Conservation (phyloP, 2,888 invertebrate genomes). For the Euproctis similis region DNA sequence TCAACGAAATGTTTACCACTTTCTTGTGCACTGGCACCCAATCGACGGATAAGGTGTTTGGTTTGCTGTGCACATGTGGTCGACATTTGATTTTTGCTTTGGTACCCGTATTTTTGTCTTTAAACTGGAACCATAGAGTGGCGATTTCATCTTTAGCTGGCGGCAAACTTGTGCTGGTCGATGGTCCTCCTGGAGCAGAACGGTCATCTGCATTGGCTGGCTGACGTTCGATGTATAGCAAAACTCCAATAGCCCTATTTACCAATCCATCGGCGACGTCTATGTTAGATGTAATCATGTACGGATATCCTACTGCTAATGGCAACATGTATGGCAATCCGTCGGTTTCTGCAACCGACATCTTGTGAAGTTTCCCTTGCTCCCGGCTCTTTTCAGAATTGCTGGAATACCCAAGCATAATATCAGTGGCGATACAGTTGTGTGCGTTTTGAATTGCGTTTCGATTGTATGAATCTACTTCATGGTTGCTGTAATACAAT, state of each 20-base stretch:
- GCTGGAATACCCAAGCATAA: conserved; percentile 16
- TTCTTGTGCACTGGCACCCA: conserved; percentile 12
- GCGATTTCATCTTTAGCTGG: conserved; percentile 13
- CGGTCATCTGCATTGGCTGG: conserved; percentile 1
- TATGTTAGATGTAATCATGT: conserved; percentile 17
- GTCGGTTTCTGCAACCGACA: conserved; percentile 17
- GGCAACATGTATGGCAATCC: conserved; percentile 19
- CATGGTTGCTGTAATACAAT: conserved; percentile 24
- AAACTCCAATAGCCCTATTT: conserved; percentile 15
- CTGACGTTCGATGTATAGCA: conserved; percentile 16
- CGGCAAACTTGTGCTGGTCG: conserved; percentile 11
- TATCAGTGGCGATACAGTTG: conserved; percentile 15
- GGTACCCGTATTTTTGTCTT: conserved; percentile 7
- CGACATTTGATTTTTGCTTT: conserved; percentile 8
- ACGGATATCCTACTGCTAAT: conserved; percentile 16
- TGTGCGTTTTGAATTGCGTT: conserved; percentile 16
- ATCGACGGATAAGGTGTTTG: conserved; percentile 6
- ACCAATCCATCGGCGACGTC: conserved; percentile 8
- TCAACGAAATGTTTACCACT: conserved; percentile 14
- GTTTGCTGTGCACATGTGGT: background rate
- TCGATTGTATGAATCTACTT: conserved; percentile 27
- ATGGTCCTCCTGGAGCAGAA: conserved; percentile 9
- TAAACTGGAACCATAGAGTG: conserved; percentile 17
- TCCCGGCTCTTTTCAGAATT: background rate
- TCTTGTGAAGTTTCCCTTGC: conserved; percentile 15